A percentile compares a stretch with the other conserved stretches of the same genome.
phyloP scores from a whole-genome alignment of 2,888 invertebrate species.

The Himalopsyche japonica region DNA sequence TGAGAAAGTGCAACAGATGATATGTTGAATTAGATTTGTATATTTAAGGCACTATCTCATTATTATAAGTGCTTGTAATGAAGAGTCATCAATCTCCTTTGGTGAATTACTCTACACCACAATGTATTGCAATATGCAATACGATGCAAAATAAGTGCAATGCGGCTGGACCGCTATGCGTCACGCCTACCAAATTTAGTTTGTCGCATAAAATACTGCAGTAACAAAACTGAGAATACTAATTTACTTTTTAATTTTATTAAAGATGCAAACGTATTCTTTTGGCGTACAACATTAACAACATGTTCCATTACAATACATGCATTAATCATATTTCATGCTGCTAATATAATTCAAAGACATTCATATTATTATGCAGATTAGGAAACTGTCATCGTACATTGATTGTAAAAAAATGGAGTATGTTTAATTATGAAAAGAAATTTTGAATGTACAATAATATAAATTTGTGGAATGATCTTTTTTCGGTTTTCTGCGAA shows the following conservation, averaged over 20 bases:
- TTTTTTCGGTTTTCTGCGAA: too few relatives aligned
- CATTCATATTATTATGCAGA: too few relatives aligned
- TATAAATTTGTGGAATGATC: too few relatives aligned
- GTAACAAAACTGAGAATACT: neutral
- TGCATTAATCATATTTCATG: neutral
- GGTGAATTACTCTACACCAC: neutral
- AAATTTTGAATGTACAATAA: too few relatives aligned
- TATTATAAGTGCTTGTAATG: too few relatives aligned
- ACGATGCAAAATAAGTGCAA: neutral
- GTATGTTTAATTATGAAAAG: too few relatives aligned
- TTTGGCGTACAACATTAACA: neutral
- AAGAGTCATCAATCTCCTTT: neutral
- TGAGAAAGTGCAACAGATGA: too few relatives aligned
- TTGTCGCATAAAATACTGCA: neutral
- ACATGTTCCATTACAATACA: neutral
- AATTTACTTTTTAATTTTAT: neutral
- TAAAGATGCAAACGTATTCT: neutral
- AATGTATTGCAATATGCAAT: neutral
- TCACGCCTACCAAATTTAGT: neutral
- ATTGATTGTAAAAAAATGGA: too few relatives aligned
- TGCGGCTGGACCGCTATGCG: neutral
- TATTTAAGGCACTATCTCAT: too few relatives aligned
- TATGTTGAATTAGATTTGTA: too few relatives aligned
- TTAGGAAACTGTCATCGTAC: too few relatives aligned
- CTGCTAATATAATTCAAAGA: neutral